These are phyloP conservation scores for Pionites leucogaster DNA, from an alignment of 2,113 vertebrate genomes.

Conservation along the genomic window DNA sequence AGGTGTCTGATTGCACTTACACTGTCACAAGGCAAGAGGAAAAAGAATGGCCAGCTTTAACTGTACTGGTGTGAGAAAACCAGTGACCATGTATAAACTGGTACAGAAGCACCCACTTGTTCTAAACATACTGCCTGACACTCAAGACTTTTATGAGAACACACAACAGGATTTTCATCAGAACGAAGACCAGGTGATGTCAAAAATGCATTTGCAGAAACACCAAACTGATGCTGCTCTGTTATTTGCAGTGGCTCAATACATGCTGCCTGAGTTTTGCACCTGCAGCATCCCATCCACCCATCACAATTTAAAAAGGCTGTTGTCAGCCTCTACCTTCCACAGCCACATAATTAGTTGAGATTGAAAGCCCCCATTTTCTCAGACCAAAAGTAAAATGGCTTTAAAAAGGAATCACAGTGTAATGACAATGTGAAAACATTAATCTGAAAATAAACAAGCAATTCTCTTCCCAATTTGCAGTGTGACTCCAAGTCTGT, in stretches of 20 bases:
- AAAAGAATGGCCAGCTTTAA: not conserved
- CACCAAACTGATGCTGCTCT: accelerated
- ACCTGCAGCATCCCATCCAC: not conserved
- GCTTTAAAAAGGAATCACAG: not conserved
- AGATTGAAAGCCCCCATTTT: not conserved
- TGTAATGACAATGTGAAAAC: not conserved
- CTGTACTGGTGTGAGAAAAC: not conserved
- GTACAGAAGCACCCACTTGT: not conserved
- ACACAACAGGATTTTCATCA: not conserved
- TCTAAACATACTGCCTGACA: not conserved
- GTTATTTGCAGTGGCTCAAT: not conserved
- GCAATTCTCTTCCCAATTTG: not conserved
- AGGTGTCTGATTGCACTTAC: not conserved
- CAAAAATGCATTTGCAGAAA: not conserved
- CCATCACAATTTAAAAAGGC: not conserved
- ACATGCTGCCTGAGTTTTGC: not conserved
- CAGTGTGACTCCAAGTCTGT: not conserved
- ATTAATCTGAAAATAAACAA: not conserved
- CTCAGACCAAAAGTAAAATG: not conserved
- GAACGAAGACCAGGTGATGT: not conserved
- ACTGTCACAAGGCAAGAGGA: not conserved
- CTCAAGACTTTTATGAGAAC: not conserved
- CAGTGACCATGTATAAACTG: not conserved
- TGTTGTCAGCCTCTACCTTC: not conserved
- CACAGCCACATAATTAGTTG: not conserved